Percentiles rank a stretch among this genome's conserved stretches.
These are phyloP conservation scores for Argyra leucocephala DNA, from an alignment of 2,888 invertebrate species.

Conservation along the genomic window DNA sequence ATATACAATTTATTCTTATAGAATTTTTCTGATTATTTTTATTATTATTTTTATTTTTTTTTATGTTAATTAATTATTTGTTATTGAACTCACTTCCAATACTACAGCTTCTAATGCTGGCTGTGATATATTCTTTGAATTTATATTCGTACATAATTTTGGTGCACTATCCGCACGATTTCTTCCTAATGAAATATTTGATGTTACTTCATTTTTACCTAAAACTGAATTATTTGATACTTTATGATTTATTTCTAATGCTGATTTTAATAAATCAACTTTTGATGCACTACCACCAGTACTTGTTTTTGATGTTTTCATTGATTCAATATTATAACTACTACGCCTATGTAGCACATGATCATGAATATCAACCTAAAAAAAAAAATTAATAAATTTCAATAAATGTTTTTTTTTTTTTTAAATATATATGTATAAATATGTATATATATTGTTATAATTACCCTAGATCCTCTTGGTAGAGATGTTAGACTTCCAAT, in stretches of 20 bases:
- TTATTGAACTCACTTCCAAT: slow-evolving; percentile 45
- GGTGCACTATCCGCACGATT: slow-evolving; percentile 55
- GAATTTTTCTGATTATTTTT: no score
- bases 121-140: slow-evolving; percentile 53
- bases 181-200: slow-evolving; percentile 50
- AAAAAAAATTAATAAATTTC: background rate
- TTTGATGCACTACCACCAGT: slow-evolving; percentile 45
- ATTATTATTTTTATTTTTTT: no score
- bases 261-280: slow-evolving; percentile 59
- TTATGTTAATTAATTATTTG: no score
- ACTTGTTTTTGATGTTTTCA: slow-evolving; percentile 33
- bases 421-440: no score
- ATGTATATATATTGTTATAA: slow-evolving; percentile 39
- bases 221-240: slow-evolving; percentile 45
- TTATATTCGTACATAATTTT: slow-evolving; percentile 46
- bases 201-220: slow-evolving; percentile 46
- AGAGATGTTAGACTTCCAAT: slow-evolving; percentile 64
- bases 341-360: slow-evolving; percentile 42
- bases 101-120: slow-evolving; percentile 48
- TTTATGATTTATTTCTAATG: slow-evolving; percentile 57
- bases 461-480: slow-evolving; percentile 54
- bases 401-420: background rate
- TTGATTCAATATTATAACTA: slow-evolving; percentile 43
- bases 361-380: slow-evolving; percentile 43
- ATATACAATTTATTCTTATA: no score